Conservation (phyloP, 2,797 vertebrate species). For the Orientallactaga sibirica region DNA sequence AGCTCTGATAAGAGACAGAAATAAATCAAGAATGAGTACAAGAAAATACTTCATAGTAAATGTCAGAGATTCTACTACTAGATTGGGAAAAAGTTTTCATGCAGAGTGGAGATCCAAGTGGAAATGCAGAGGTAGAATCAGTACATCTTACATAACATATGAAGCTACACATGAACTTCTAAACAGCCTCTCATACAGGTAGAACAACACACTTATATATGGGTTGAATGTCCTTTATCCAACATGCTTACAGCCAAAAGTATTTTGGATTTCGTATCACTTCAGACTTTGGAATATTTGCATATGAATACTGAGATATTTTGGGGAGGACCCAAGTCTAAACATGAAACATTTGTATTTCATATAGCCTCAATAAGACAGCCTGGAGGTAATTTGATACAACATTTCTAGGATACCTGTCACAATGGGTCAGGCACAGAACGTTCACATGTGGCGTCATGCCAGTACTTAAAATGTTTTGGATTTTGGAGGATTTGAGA, state of each 20-base stretch:
- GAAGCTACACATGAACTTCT: not conserved
- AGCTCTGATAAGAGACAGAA: not conserved
- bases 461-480: not conserved
- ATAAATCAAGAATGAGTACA: not conserved
- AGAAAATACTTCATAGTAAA: not conserved
- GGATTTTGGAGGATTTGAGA: not conserved
- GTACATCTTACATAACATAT: not conserved
- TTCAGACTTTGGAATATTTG: not conserved
- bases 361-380: not conserved
- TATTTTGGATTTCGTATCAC: not conserved
- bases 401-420: not conserved
- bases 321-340: not conserved
- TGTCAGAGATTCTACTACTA: not conserved
- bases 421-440: not conserved
- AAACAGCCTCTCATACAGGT: not conserved
- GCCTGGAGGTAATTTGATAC: not conserved
- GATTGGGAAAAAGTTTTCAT: not conserved
- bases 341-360: not conserved
- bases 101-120: not conserved
- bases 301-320: not conserved
- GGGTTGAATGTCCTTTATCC: not conserved
- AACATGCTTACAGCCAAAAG: not conserved
- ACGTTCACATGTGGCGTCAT: not conserved
- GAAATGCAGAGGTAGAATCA: not conserved
- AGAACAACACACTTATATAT: not conserved